Conservation (phyloP, 2,113 vertebrate genomes). For the Harpagus bidentatus region DNA sequence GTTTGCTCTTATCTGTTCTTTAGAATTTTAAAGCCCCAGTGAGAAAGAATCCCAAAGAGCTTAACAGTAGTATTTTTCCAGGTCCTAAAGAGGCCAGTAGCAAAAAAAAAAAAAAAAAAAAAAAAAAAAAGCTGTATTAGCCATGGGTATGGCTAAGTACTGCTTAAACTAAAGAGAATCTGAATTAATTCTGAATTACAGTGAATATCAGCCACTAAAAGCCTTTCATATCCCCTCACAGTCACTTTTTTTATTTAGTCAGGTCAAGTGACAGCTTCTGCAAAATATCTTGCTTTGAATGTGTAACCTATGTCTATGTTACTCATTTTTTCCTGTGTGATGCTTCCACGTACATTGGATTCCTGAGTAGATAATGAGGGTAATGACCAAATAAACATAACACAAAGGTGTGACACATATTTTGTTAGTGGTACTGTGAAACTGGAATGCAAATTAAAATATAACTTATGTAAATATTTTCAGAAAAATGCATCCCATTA, state of each 20-base stretch:
- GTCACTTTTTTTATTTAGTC: background rate
- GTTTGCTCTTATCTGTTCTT: constrained; percentile 81
- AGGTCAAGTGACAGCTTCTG: background rate
- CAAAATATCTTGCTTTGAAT: constrained; percentile 3
- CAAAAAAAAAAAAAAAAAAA: background rate
- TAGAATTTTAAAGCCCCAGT: constrained; percentile 72
- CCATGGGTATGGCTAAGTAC: background rate
- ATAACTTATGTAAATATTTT: constrained; percentile 61
- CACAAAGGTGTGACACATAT: constrained; percentile 39
- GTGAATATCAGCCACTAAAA: background rate
- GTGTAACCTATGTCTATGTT: background rate
- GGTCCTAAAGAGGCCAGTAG: constrained; percentile 26
- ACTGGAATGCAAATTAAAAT: constrained; percentile 60
- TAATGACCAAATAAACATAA: constrained; percentile 65
- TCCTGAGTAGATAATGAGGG: constrained; percentile 45
- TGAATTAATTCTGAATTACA: background rate
- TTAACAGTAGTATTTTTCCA: constrained; percentile 43
- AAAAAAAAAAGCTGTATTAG: background rate
- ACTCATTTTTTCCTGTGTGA: background rate
- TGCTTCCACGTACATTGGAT: background rate
- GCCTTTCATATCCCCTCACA: background rate
- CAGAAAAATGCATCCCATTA: constrained; percentile 42
- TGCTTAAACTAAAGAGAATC: background rate
- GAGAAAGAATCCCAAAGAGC: constrained; percentile 44
- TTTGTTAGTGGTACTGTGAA: constrained; percentile 60